These are phyloP conservation scores for Tetragnatha versicolor DNA, from an alignment of 1,140 invertebrate species.

Conservation along the genomic window DNA sequence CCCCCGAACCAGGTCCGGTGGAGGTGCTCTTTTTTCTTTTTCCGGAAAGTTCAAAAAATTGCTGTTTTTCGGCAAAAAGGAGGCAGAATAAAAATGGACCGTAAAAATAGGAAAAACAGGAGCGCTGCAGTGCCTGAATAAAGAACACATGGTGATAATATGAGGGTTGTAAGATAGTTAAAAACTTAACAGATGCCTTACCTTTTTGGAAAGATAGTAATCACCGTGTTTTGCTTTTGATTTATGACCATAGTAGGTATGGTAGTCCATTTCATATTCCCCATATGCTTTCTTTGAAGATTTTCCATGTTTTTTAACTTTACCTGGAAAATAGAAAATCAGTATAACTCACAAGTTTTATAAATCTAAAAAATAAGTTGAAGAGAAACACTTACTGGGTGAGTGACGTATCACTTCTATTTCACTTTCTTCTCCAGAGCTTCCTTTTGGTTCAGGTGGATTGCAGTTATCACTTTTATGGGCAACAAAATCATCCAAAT, in stretches of 20 bases:
- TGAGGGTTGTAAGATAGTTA: too few relatives aligned
- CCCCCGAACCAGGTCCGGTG: too few relatives aligned
- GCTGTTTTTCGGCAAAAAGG: too few relatives aligned
- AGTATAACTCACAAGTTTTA: background rate
- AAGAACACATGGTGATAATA: too few relatives aligned
- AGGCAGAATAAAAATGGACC: too few relatives aligned
- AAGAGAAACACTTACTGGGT: slow-evolving; percentile 38
- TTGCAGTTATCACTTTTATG: slow-evolving; percentile 44
- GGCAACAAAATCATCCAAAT: slow-evolving; percentile 53
- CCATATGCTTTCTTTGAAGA: slow-evolving; percentile 15
- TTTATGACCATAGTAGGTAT: slow-evolving; percentile 2
- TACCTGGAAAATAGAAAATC: background rate
- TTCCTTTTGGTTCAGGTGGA: background rate
- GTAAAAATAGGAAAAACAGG: too few relatives aligned
- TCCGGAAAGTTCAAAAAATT: too few relatives aligned
- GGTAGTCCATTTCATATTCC: slow-evolving; percentile 21
- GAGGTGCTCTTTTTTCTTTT: too few relatives aligned
- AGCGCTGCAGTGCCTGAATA: too few relatives aligned
- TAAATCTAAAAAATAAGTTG: background rate
- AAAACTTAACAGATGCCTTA: too few relatives aligned
- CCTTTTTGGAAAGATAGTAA: slow-evolving; percentile 44
- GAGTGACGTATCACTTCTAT: slow-evolving; percentile 49
- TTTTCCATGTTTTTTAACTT: slow-evolving; percentile 40
- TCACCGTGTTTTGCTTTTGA: slow-evolving; percentile 26
- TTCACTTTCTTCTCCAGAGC: slow-evolving; percentile 38